Evolutionary conservation across 1,140 invertebrate species (phyloP), one percentile per base, ranked within the genome.

Genomic region (Drosophila nikananu): DNA sequence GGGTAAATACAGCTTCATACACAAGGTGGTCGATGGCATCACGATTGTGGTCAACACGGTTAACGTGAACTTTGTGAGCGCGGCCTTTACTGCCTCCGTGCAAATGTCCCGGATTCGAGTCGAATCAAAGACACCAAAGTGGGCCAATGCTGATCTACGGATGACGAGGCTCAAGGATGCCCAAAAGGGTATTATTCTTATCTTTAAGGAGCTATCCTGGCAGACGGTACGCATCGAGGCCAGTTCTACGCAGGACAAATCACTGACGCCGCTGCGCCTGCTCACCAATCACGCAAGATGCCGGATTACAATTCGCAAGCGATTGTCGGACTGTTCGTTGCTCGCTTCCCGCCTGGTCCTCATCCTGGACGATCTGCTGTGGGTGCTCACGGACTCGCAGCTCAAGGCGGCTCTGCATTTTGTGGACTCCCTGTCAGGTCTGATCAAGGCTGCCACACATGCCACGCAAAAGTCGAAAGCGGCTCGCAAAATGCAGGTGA

Each of bases 151-250:
- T 67, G 97, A 97, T 93, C 94, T 99, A 65, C 95, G 97, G 90
- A 95, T 96, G 92, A 99, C 98, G 39, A 95, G 98, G 83, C 94
- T 99, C 51, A 98, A 99, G 94, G 98, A 99, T 92, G 94, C 96
- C 10, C 95, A 96, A 54, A 95, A 96, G 80, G 97, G 97, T 35
- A 97, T 99, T 86, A 94, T 99, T 70, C 94, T 99, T 58, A 97
- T 99, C 90, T 99, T 99, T 94, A 99, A 99, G 95, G 98, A 99
- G 94, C 94, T 99, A 52, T 97, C 98, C 91, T 99, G 99, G 99
- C 98, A 99, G 94, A 98, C 97, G 52, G 95, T 99, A 32, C 95
- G 98, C 79, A 97, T 99, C 92, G 98, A 99, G 94, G 98, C 98
- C 1, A 97, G 95, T 87, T 97, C 97, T 55, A 96, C 96, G 39